Conservation (phyloP, 2,888 invertebrate species). For the Diadromus collaris region DNA sequence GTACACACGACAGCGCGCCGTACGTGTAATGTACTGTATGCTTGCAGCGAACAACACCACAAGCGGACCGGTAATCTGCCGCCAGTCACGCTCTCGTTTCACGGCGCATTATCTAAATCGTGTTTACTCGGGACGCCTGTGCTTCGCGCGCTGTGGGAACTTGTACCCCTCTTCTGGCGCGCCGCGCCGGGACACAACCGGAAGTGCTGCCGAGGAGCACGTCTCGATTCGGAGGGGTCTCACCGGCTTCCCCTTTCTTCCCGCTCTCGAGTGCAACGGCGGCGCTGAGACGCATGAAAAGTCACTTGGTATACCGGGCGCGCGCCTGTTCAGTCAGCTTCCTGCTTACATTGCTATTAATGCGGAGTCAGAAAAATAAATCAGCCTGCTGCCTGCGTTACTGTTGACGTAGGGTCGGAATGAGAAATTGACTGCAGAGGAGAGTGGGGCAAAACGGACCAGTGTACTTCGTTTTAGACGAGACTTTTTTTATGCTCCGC, state of each 20-base stretch:
- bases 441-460: neutral
- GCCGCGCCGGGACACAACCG: slow-evolving; percentile 26
- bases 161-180: slow-evolving; percentile 41
- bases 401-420: neutral
- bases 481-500: neutral
- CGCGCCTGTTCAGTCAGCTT: slow-evolving; percentile 16
- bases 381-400: neutral
- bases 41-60: slow-evolving; percentile 7
- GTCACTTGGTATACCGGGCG: slow-evolving; percentile 21
- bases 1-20: slow-evolving; percentile 5
- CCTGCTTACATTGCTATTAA: neutral
- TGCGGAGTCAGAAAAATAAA: neutral
- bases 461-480: neutral
- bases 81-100: slow-evolving; percentile 50
- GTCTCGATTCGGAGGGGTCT: slow-evolving; percentile 29
- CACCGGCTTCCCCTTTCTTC: slow-evolving; percentile 25
- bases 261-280: neutral
- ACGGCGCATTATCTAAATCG: slow-evolving; percentile 61
- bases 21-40: neutral
- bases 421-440: neutral
- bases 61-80: slow-evolving; percentile 28
- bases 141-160: slow-evolving; percentile 52
- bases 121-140: slow-evolving; percentile 56
- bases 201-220: slow-evolving; percentile 50
- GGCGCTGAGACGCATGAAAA: slow-evolving; percentile 23